A percentile compares a stretch with the other conserved stretches of the same genome.
Evolutionary conservation across 2,113 vertebrate species (phyloP).

Genomic region (Naja naja): DNA sequence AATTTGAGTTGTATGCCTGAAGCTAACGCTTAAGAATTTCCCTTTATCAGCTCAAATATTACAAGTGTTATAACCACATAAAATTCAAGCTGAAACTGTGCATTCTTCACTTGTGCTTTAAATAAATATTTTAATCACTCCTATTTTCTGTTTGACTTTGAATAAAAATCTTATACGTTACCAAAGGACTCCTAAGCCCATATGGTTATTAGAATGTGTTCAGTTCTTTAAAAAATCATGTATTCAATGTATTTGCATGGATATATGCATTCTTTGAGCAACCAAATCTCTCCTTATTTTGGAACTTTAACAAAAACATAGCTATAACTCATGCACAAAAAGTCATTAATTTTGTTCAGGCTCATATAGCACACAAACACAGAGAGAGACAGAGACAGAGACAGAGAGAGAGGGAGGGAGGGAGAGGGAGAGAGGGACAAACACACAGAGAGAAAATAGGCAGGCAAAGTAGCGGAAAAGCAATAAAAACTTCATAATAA

Average conservation of each 20-base stretch:
- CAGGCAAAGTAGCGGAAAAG: neutral
- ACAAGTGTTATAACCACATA: neutral
- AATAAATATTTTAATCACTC: conserved; percentile 13
- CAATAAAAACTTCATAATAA: conserved; percentile 45
- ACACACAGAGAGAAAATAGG: neutral
- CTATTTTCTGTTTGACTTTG: conserved; percentile 9
- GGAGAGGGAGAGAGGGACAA: neutral
- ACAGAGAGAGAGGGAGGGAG: too few relatives aligned
- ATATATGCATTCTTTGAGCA: neutral
- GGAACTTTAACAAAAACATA: neutral
- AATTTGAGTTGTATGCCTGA: neutral
- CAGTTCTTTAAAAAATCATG: neutral
- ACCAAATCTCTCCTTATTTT: neutral
- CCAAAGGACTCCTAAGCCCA: conserved; percentile 16
- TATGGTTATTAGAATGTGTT: conserved; percentile 18
- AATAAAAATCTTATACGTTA: neutral
- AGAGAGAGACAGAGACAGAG: too few relatives aligned
- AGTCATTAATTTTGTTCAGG: neutral
- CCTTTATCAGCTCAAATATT: conserved; percentile 31
- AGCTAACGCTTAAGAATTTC: conserved; percentile 16
- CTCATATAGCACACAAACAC: neutral
- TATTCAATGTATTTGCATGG: neutral
- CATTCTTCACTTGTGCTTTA: neutral
- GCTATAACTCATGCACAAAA: neutral
- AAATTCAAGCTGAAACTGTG: neutral